Evolutionary conservation across 2,113 vertebrate genomes (phyloP), one percentile per base, ranked within the genome.

Genomic region (Tachycineta bicolor): DNA sequence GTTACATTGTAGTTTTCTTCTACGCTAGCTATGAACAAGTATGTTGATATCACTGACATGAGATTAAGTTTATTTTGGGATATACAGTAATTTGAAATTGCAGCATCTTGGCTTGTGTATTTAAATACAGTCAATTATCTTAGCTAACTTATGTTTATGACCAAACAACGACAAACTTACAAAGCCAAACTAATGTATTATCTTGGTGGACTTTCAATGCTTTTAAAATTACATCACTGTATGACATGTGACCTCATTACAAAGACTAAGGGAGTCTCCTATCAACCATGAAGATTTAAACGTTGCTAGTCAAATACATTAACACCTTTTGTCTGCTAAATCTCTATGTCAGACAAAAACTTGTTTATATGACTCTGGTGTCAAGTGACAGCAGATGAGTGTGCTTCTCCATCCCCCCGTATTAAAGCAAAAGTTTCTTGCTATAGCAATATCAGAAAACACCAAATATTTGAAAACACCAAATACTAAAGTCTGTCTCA

Each of bases 151-250:
- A 43, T 3, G 18, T 49, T 68, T 39, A 24, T 70, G 68, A 68
- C 79, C 74, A 85, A 93, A 86, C 34, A 77, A 64, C 53, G 39
- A 85, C 75, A 89, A 80, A 37, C 31, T 80, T 80, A 89, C 41
- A 62, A 91, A 87, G 70, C 41, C 63, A 93, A 93, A 82, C 50
- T 73, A 71, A 84, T 82, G 21, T n/a, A n/a, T n/a, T n/a, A n/a
- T 85, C 46, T 89, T 53, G 37, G 22, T n/a, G 62, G 67, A 52
- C 52, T 68, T 86, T 67, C 62, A 86, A 46, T 70, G 83, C 49
- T 89, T 79, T 91, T 47, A 24, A 83, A 93, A 92, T 95, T 83
- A 86, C 83, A 95, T 89, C 93, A 91, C 79, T 56, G 14, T 47
- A 53, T 55, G 65, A 85, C 73, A 63, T 52, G 46, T 92, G 80